phyloP scores from a whole-genome alignment of 2,797 vertebrate genomes.

The Pagetopsis macropterus region DNA sequence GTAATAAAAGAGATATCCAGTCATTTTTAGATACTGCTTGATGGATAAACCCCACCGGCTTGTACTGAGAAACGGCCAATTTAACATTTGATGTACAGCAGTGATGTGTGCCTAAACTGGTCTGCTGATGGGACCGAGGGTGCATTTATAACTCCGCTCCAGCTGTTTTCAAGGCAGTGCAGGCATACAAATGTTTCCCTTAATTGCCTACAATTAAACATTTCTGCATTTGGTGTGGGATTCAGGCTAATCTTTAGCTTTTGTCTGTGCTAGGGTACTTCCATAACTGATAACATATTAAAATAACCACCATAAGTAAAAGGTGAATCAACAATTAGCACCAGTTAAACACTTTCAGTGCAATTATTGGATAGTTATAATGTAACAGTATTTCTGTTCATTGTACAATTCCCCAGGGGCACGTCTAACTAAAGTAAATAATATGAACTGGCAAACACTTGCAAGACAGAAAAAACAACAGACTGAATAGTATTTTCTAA shows the following conservation, averaged over 20 bases:
- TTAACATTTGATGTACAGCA: conserved; percentile 56
- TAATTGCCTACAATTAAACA: conserved; percentile 11
- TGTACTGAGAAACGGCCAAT: conserved; percentile 43
- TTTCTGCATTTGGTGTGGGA: conserved; percentile 7
- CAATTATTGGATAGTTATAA: background rate
- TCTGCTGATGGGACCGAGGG: conserved; percentile 31
- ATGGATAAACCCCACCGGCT: conserved; percentile 43
- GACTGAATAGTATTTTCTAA: background rate
- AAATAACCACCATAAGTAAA: background rate
- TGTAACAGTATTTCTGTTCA: background rate
- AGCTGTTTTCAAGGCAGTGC: conserved; percentile 47
- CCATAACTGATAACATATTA: background rate
- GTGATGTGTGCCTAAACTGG: conserved; percentile 49
- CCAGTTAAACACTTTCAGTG: background rate
- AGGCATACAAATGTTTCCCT: conserved; percentile 31
- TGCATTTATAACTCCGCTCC: conserved; percentile 38
- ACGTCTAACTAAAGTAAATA: background rate
- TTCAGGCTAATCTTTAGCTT: background rate
- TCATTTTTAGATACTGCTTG: conserved; percentile 45
- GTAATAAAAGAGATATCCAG: conserved; percentile 39
- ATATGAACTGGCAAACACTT: background rate
- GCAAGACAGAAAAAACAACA: background rate
- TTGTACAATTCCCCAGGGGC: background rate
- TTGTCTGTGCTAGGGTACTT: background rate
- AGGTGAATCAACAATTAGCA: background rate